phyloP scores from a whole-genome alignment of 2,888 invertebrate genomes.

The Hemistola chrysoprasaria region DNA sequence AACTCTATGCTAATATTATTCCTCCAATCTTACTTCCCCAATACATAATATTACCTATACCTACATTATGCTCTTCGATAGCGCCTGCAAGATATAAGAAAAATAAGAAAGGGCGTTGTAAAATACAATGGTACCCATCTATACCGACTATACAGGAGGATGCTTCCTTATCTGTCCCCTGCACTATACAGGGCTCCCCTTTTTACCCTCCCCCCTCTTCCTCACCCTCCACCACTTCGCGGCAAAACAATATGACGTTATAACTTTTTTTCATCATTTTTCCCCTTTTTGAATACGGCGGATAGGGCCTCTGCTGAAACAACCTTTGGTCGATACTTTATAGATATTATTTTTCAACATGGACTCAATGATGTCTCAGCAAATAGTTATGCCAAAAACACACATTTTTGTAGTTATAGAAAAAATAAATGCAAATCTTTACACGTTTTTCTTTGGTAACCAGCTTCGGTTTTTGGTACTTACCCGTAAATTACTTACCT shows the following conservation, averaged over 20 bases:
- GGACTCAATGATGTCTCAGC: too few species aligned
- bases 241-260: conserved; percentile 82
- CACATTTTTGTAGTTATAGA: too few species aligned
- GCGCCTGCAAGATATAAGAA: conserved; percentile 60
- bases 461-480: too few species aligned
- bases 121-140: conserved; percentile 61
- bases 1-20: too few species aligned
- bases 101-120: conserved; percentile 58
- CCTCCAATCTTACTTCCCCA: conserved; percentile 16
- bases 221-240: conserved; percentile 56
- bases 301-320: conserved; percentile 52
- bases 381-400: too few species aligned
- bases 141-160: conserved; percentile 59
- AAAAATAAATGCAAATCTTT: too few species aligned
- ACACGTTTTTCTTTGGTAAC: too few species aligned
- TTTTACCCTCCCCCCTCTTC: conserved; percentile 38
- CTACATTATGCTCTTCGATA: conserved; percentile 47
- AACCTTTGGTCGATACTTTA: conserved; percentile 66
- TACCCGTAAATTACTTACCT: not conserved
- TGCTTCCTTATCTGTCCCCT: conserved; percentile 71
- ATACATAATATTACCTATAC: conserved; percentile 32
- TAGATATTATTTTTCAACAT: conserved; percentile 50
- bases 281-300: conserved; percentile 76
- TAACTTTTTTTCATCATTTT: conserved; percentile 77
- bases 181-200: conserved; percentile 68